Conservation (phyloP, 53 echinoderm and acorn worm species). For the Stichopus horrens region DNA sequence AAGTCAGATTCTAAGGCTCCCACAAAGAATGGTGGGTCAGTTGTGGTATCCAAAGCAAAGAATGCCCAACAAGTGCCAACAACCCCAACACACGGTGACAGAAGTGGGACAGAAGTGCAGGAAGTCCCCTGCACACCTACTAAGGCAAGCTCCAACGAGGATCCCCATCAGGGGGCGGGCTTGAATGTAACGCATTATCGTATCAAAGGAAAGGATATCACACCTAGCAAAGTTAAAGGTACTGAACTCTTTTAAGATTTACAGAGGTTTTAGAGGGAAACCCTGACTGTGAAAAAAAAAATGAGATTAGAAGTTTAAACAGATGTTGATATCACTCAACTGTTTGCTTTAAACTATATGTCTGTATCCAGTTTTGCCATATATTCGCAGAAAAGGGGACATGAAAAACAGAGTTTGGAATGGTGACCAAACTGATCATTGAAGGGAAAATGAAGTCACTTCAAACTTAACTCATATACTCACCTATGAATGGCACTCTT, state of each 20-base stretch:
- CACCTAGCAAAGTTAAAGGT: not conserved
- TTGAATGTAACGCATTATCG: not conserved
- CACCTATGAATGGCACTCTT: no score
- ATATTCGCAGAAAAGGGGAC: no score
- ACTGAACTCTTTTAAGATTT: not conserved
- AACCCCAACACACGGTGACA: slow-evolving; percentile 30
- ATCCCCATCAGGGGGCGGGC: not conserved
- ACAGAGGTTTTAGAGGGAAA: no score
- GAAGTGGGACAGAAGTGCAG: slow-evolving; percentile 9
- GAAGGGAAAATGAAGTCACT: no score
- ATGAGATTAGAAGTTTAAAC: no score
- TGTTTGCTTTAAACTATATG: no score
- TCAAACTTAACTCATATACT: no score
- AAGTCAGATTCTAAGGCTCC: not conserved
- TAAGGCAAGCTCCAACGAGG: not conserved
- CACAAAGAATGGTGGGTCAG: not conserved
- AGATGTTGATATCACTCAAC: no score
- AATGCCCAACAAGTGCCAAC: not conserved
- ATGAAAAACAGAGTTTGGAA: no score
- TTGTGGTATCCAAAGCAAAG: not conserved
- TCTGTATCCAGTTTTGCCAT: no score
- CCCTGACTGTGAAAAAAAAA: no score
- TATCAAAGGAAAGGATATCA: slow-evolving; percentile 20
- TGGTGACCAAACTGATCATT: no score
- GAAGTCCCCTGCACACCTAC: slow-evolving; percentile 27